Conservation (phyloP, 1,140 invertebrate species). For the Drosophila nigrodunni region DNA sequence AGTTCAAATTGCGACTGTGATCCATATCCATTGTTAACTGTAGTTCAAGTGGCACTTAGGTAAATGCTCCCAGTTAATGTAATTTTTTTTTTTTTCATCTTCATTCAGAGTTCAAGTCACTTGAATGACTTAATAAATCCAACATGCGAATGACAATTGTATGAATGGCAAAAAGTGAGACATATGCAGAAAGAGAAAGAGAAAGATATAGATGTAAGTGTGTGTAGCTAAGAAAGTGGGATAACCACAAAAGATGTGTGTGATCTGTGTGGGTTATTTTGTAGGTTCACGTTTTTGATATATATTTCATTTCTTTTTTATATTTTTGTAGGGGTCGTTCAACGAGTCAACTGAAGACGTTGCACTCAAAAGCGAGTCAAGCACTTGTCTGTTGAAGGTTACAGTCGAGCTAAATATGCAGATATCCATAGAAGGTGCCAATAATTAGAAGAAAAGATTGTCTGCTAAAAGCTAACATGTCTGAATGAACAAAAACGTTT, state of each 20-base stretch:
- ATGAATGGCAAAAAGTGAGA: constrained; percentile 34
- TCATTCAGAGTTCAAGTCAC: constrained; percentile 43
- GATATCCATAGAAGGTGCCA: neutral
- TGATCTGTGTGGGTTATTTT: constrained; percentile 13
- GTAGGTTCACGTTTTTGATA: neutral
- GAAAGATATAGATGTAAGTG: constrained; percentile 10
- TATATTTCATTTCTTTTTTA: neutral
- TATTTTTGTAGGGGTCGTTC: constrained; percentile 31
- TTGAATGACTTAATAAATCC: constrained; percentile 60
- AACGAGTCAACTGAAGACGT: constrained; percentile 37
- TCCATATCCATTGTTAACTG: constrained; percentile 7
- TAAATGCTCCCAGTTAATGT: constrained; percentile 24
- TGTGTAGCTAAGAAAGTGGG: constrained; percentile 22
- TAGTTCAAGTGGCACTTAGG: constrained; percentile 18
- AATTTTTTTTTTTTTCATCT: neutral
- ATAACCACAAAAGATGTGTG: constrained; percentile 13
- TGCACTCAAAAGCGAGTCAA: constrained; percentile 25
- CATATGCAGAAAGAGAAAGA: constrained; percentile 8
- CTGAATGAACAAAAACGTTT: no score
- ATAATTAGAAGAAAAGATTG: neutral
- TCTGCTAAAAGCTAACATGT: no score
- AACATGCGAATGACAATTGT: constrained; percentile 39
- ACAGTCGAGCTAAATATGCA: neutral
- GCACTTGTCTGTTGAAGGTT: constrained; percentile 6
- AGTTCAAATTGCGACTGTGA: constrained; percentile 8